Evolutionary conservation across 1,140 invertebrate genomes (phyloP).

Genomic region (Ostrea edulis): DNA sequence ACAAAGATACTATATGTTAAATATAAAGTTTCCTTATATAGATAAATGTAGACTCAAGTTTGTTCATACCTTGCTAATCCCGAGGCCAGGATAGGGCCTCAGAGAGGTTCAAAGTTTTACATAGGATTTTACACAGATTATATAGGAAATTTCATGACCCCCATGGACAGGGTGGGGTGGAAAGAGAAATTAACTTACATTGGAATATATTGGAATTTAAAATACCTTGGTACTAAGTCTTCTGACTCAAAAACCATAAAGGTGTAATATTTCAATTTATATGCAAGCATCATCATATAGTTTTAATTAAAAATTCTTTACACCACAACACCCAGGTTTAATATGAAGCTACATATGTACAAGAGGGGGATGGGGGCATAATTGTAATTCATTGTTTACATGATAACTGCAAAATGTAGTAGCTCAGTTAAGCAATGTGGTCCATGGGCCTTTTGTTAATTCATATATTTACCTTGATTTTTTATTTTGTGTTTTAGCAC

Average conservation of each 20-base stretch:
- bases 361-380: not conserved
- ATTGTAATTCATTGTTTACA: not conserved
- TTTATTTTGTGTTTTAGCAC: not conserved
- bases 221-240: too few species aligned
- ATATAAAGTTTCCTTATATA: too few species aligned
- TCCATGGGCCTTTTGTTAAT: not conserved
- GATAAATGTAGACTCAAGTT: too few species aligned
- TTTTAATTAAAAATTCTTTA: not conserved
- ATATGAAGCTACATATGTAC: not conserved
- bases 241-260: not conserved
- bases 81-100: too few species aligned
- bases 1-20: too few species aligned
- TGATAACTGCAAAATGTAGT: not conserved
- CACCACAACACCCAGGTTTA: not conserved
- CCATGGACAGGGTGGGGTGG: too few species aligned
- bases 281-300: not conserved
- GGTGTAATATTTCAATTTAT: not conserved
- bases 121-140: too few species aligned
- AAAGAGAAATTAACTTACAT: too few species aligned
- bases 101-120: too few species aligned
- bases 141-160: too few species aligned
- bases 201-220: too few species aligned
- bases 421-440: not conserved
- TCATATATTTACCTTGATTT: not conserved
- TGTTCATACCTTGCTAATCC: too few species aligned